phyloP scores from a whole-genome alignment of 2,797 vertebrate genomes.

The Amblyopsis hoosieri region DNA sequence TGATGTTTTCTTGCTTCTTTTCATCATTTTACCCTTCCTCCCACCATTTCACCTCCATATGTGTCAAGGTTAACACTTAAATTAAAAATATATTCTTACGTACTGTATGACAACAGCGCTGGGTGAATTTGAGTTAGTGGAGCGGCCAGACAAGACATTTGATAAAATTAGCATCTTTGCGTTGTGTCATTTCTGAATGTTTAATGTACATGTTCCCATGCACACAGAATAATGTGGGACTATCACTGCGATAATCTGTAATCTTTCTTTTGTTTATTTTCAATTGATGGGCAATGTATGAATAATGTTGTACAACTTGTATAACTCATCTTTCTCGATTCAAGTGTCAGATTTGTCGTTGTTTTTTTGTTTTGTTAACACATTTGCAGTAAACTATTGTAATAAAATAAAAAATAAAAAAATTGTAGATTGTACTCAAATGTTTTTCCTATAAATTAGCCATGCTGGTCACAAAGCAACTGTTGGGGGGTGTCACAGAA shows the following conservation, averaged over 20 bases:
- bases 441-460: too few species aligned
- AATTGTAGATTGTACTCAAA: too few species aligned
- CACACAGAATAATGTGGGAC: conserved; percentile 8
- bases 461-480: too few species aligned
- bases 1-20: background rate
- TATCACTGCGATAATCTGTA: conserved; percentile 1
- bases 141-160: conserved; percentile 61
- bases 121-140: conserved; percentile 35
- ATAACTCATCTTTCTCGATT: too few species aligned
- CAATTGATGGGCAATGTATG: conserved; percentile 5
- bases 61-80: too few species aligned
- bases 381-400: background rate
- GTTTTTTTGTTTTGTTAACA: background rate
- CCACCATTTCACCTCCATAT: too few species aligned
- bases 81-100: too few species aligned
- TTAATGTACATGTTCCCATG: conserved; percentile 26
- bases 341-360: too few species aligned
- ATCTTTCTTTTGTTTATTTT: conserved; percentile 34
- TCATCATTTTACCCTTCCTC: background rate
- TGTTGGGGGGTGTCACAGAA: too few species aligned
- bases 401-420: too few species aligned
- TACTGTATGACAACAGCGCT: conserved; percentile 24
- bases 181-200: conserved; percentile 28
- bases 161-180: conserved; percentile 39
- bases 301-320: too few species aligned